These are phyloP conservation scores for Archips crataeganus DNA, from an alignment of 2,888 invertebrate species.

Conservation along the genomic window DNA sequence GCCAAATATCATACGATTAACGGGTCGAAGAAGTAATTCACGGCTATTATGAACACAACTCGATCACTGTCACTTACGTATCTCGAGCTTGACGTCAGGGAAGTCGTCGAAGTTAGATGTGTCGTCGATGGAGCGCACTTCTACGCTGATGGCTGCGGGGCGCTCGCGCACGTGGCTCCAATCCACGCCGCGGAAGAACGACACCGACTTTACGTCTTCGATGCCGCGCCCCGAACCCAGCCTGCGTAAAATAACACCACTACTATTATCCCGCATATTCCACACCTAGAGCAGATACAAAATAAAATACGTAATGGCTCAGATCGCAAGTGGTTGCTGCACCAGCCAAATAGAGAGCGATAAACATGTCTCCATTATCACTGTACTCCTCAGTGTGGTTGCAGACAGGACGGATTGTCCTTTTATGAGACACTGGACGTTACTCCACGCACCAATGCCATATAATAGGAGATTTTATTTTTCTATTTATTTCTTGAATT, in stretches of 20 bases:
- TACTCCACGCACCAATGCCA: too few species aligned
- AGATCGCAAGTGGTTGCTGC: too few species aligned
- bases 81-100: slow-evolving; percentile 99
- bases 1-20: neutral
- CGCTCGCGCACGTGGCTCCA: slow-evolving; percentile 99
- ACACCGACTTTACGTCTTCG: slow-evolving; percentile 96
- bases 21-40: neutral
- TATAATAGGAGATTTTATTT: too few species aligned
- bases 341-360: too few species aligned
- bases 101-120: slow-evolving; percentile 99
- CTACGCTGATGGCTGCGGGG: slow-evolving; percentile 98
- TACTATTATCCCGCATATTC: too few species aligned
- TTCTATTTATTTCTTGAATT: too few species aligned
- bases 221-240: slow-evolving; percentile 95
- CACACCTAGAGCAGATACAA: too few species aligned
- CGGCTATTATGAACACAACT: neutral
- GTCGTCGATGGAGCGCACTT: slow-evolving; percentile 99
- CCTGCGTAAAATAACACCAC: slow-evolving; percentile 51
- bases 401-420: too few species aligned
- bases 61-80: slow-evolving; percentile 92
- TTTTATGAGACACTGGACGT: too few species aligned
- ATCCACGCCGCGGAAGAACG: slow-evolving; percentile 98
- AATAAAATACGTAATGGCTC: too few species aligned
- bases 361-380: too few species aligned
- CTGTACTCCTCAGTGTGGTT: too few species aligned